Evolutionary conservation across 2,797 vertebrate genomes (phyloP).

Genomic region (Arctocebus calabarensis): DNA sequence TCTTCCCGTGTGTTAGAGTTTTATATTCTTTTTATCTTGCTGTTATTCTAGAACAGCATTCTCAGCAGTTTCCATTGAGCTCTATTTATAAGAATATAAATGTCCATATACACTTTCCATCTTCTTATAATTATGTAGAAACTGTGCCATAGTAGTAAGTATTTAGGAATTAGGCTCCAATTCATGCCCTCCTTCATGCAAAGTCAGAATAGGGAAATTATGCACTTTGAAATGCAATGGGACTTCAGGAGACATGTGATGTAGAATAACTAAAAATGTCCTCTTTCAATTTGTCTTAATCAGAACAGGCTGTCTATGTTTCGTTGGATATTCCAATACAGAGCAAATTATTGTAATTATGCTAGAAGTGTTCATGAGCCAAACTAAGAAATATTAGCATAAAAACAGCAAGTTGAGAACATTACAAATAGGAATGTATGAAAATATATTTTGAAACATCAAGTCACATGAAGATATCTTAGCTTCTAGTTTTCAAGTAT

Average conservation of each 20-base stretch:
- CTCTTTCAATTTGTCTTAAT: neutral
- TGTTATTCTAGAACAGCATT: neutral
- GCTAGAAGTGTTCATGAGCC: neutral
- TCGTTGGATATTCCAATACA: neutral
- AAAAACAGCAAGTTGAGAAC: neutral
- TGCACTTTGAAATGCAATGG: neutral
- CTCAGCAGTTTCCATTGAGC: neutral
- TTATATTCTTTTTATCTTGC: neutral
- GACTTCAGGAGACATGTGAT: neutral
- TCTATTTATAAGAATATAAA: neutral
- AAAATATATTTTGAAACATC: neutral
- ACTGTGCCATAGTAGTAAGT: neutral
- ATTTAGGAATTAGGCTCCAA: neutral
- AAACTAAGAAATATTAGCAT: conserved; percentile 10
- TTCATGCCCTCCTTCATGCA: neutral
- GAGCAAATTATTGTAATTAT: conserved; percentile 3
- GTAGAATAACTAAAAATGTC: neutral
- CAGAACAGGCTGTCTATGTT: neutral
- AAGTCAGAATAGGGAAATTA: neutral
- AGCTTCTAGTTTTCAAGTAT: neutral
- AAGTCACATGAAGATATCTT: neutral
- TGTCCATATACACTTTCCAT: neutral
- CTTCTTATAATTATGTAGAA: neutral
- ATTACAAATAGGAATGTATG: neutral
- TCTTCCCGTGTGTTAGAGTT: neutral